Evolutionary conservation across 1,140 invertebrate genomes (phyloP).

Genomic region (Lepidotrigona ventralis): DNA sequence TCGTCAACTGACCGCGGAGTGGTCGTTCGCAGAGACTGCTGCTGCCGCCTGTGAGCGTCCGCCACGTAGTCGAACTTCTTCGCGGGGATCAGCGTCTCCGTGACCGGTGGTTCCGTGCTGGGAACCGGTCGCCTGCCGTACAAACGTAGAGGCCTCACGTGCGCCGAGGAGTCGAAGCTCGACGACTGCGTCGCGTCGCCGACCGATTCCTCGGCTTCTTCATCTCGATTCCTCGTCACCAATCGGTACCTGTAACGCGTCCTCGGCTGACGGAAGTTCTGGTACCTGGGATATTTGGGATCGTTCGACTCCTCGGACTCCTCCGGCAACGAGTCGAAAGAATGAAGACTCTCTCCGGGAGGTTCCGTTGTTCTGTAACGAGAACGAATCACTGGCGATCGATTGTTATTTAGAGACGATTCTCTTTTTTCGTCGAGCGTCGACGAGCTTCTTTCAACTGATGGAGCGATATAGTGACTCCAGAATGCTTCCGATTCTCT

Average conservation of each 20-base stretch:
- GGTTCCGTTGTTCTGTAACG: constrained; percentile 29
- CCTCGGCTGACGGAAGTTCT: constrained; percentile 65
- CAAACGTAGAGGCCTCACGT: constrained; percentile 63
- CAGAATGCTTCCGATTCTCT: constrained; percentile 56
- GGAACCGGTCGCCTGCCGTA: constrained; percentile 67
- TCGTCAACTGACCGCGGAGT: constrained; percentile 15
- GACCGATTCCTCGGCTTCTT: constrained; percentile 12
- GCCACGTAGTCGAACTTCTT: constrained; percentile 77
- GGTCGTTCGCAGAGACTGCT: constrained; percentile 73
- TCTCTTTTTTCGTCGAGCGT: neutral
- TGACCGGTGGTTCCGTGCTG: constrained; percentile 67
- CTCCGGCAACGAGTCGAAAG: constrained; percentile 47
- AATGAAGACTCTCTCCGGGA: constrained; percentile 16
- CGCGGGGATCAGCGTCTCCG: constrained; percentile 75
- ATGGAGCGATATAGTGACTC: constrained; percentile 56
- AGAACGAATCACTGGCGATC: constrained; percentile 32
- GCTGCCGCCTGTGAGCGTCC: constrained; percentile 72
- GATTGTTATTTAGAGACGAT: neutral
- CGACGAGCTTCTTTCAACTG: neutral
- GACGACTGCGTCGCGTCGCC: constrained; percentile 30
- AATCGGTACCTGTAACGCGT: constrained; percentile 49
- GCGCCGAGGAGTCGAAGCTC: constrained; percentile 52
- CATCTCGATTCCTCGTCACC: neutral
- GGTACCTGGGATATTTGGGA: constrained; percentile 15
- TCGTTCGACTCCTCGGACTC: constrained; percentile 45